These are phyloP conservation scores for Grammomys dolichurus DNA, from an alignment of 2,113 vertebrate species.

Conservation along the genomic window DNA sequence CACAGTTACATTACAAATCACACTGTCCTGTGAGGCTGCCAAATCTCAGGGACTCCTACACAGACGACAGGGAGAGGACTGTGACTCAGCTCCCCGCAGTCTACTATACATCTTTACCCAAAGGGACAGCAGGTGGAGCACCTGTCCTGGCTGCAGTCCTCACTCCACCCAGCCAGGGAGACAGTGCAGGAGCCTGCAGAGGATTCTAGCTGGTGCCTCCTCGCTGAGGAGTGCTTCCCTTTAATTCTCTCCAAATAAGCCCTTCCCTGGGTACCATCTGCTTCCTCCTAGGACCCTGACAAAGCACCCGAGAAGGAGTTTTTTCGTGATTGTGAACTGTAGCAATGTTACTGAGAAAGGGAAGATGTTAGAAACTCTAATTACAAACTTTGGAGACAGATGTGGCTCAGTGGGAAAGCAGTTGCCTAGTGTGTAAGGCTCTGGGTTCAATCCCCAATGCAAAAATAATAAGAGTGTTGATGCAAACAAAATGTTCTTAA, in stretches of 20 bases:
- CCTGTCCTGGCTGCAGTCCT: neutral
- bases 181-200: neutral
- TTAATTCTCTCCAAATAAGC: neutral
- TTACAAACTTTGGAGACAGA: conserved; percentile 1
- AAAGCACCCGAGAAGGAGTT: neutral
- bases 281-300: neutral
- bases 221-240: neutral
- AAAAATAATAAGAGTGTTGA: neutral
- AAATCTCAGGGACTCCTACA: conserved; percentile 50
- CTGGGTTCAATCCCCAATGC: neutral
- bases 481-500: conserved; percentile 27
- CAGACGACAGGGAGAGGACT: conserved; percentile 40
- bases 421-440: neutral
- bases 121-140: conserved; percentile 50
- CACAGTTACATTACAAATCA: conserved; percentile 35
- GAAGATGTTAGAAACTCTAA: neutral
- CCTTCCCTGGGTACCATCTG: neutral
- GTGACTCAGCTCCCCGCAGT: neutral
- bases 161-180: neutral
- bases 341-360: neutral
- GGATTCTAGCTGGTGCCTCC: neutral
- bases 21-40: conserved; percentile 51
- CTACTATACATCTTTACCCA: conserved; percentile 14
- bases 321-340: neutral
- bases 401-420: neutral